Conservation (phyloP, 2,113 vertebrate species). For the Lathamus discolor region DNA sequence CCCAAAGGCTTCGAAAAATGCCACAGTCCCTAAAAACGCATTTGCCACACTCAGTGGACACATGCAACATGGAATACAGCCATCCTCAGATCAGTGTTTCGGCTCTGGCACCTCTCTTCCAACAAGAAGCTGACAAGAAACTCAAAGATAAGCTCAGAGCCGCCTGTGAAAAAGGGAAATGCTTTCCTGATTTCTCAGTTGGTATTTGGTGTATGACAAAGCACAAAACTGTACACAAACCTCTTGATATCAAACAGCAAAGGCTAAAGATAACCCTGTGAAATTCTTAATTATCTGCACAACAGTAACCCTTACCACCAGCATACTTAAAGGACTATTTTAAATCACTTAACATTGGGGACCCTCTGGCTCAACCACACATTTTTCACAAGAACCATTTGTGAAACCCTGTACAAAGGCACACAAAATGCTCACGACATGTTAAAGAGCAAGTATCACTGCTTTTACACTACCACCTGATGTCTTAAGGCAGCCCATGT, state of each 20-base stretch:
- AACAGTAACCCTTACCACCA: not conserved
- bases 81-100: not conserved
- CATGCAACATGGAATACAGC: not conserved
- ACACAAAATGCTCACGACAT: not conserved
- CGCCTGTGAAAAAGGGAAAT: not conserved
- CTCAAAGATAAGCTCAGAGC: not conserved
- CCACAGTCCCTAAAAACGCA: not conserved
- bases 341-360: not conserved
- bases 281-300: not conserved
- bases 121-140: not conserved
- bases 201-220: not conserved
- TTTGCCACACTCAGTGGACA: not conserved
- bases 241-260: not conserved
- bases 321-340: not conserved
- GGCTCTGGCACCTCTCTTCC: not conserved
- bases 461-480: not conserved
- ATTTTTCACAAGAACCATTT: rapidly evolving
- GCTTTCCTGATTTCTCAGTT: not conserved
- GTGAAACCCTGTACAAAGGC: not conserved
- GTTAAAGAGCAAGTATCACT: not conserved
- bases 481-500: rapidly evolving
- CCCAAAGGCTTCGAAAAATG: not conserved
- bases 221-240: not conserved
- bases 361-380: not conserved
- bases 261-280: not conserved